Evolutionary conservation across 2,113 vertebrate species (phyloP).

Genomic region (Oxyura jamaicensis): DNA sequence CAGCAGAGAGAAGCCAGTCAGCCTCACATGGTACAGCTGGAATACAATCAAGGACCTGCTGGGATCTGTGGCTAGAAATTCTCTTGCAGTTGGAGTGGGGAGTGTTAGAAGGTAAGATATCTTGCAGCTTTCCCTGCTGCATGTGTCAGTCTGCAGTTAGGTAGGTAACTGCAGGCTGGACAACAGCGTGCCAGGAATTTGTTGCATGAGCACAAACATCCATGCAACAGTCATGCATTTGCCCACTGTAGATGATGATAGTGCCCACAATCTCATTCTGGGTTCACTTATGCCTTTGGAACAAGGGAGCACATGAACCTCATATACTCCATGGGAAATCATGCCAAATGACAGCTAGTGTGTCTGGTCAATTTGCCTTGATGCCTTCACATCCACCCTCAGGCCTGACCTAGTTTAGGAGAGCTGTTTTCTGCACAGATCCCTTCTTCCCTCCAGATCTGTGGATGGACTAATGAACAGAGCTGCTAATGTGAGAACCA

Average conservation of each 20-base stretch:
- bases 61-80: not conserved
- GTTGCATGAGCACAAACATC: not conserved
- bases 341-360: not conserved
- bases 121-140: not conserved
- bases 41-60: not conserved
- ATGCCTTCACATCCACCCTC: not conserved
- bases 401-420: not conserved
- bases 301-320: not conserved
- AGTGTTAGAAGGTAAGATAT: not conserved
- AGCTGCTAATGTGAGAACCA: not conserved
- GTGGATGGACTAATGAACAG: not conserved
- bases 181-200: not conserved
- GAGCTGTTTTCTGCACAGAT: not conserved
- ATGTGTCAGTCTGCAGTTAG: not conserved
- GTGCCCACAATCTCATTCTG: not conserved
- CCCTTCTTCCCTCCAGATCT: not conserved
- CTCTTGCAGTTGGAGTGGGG: not conserved
- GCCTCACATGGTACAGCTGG: not conserved
- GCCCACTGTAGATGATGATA: not conserved
- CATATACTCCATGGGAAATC: fast-evolving
- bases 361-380: not conserved
- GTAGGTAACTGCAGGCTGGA: not conserved
- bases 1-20: not conserved
- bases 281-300: not conserved
- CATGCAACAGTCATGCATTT: not conserved